Base-by-base conservation (phyloP, 2,797 vertebrate genomes). In the Gorsachius magnificus region DNA sequence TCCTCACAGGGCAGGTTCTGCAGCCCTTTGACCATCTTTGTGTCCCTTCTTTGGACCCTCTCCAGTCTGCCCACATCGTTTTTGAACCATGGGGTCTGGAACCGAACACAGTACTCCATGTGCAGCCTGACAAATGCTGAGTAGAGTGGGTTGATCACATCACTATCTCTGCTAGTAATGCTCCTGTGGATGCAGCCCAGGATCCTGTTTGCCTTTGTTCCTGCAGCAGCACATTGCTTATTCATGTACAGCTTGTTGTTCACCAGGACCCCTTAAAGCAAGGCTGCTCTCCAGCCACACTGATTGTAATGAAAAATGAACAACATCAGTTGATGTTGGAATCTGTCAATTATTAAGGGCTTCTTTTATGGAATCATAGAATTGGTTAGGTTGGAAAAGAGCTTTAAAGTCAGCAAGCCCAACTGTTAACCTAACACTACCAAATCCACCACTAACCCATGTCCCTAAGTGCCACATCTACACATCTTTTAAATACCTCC, bases 131-230 rank as follows among this genome's bases (percentile, higher is more conserved):
- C 13, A 15, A 14, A n/a, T 4, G 7, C 58, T 38, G 58, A 28
- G 16, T 28, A 61, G 16, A 61, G 10, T 35, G n/a, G 14, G 9
- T 28, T 63, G 38, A 36, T 57, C 6, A 19, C 3, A 2, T 56
- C 50, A 57, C 28, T 26, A 1, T 31, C 14, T 77, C 36, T 35
- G 16, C 25, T 43, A 10, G 7, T 36, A 54, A 33, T 4, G 12
- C 5, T 2, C 6, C 24, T 31, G 31, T 1, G 4, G 35, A 19
- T 16, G 28, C 10, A 33, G 3, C 4, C 20, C 29, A 50, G 22
- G 15, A 63, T 48, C 33, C 5, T 2, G 4, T 24, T 35, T 63
- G 28, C 12, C 20, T 61, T 38, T 51, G 9, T 7, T 68, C 17
- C 28, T 61, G 46, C 31, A 61, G 28, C 54, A 35, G 12, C 7